Conservation (phyloP, 2,113 vertebrate genomes). For the Epinephelus cyanopodus region DNA sequence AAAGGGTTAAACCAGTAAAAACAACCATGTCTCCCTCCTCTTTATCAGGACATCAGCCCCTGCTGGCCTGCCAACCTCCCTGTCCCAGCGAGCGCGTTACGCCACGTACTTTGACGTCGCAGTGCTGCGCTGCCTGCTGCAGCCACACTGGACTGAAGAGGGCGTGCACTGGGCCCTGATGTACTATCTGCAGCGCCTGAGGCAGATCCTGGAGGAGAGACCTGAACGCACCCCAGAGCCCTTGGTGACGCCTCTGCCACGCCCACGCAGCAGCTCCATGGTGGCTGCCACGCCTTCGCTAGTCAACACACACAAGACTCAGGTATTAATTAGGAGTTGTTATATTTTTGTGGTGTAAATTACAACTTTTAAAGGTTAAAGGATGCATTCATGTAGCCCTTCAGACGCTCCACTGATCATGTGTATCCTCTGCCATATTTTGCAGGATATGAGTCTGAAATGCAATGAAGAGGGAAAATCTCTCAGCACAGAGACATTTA, state of each 20-base stretch:
- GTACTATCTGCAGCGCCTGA: conserved; percentile 94
- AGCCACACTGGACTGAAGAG: conserved; percentile 97
- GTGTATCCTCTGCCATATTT: not conserved
- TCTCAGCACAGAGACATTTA: conserved; percentile 93
- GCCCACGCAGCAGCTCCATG: conserved; percentile 98
- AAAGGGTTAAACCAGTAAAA: not conserved
- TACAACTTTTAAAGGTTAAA: not conserved
- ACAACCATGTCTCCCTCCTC: not conserved
- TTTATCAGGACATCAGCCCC: conserved; percentile 79
- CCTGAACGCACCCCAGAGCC: conserved; percentile 91
- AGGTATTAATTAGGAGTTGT: conserved; percentile 80
- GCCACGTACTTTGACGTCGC: conserved; percentile 98
- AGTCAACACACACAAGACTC: conserved; percentile 98
- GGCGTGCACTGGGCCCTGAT: conserved; percentile 98
- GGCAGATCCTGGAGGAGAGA: conserved; percentile 96
- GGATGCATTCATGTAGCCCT: not conserved
- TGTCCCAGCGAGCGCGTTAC: conserved; percentile 92
- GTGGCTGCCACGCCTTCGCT: conserved; percentile 95
- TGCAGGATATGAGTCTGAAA: conserved; percentile 95
- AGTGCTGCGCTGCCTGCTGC: conserved; percentile 95
- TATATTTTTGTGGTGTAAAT: not conserved
- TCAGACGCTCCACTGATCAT: not conserved
- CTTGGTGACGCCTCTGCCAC: conserved; percentile 87
- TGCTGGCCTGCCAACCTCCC: conserved; percentile 81
- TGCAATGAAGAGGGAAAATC: conserved; percentile 96